phyloP scores from a whole-genome alignment of 2,888 invertebrate species.

The Belgica antarctica region DNA sequence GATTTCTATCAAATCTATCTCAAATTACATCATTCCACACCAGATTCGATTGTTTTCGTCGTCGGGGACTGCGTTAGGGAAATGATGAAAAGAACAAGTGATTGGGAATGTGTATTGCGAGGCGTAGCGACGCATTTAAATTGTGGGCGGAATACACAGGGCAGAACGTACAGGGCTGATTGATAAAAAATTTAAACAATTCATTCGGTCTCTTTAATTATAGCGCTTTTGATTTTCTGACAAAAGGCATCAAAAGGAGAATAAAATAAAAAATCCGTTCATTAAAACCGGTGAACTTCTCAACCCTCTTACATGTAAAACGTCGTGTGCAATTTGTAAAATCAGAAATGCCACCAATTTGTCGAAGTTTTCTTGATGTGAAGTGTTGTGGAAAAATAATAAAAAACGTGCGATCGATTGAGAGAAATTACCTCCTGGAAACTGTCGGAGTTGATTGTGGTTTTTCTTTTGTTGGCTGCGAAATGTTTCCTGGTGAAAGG shows the following conservation, averaged over 20 bases:
- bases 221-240: background rate
- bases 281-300: constrained; percentile 1
- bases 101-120: background rate
- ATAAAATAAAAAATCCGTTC: background rate
- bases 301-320: background rate
- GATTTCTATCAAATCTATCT: constrained; percentile 9
- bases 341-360: constrained; percentile 26
- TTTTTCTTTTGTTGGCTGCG: background rate
- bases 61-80: background rate
- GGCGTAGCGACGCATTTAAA: constrained; percentile 10
- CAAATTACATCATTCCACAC: constrained; percentile 16
- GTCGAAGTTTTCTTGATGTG: constrained; percentile 22
- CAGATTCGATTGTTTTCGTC: constrained; percentile 25
- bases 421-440: constrained; percentile 11
- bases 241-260: background rate
- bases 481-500: background rate
- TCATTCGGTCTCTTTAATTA: background rate
- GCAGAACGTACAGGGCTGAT: no score
- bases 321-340: constrained; percentile 20
- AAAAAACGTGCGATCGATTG: background rate
- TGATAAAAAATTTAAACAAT: constrained; percentile 33
- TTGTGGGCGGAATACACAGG: constrained; percentile 25
- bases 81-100: constrained; percentile 38
- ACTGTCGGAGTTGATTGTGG: constrained; percentile 12
- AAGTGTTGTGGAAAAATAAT: constrained; percentile 15